Evolutionary conservation across 2,113 vertebrate genomes (phyloP), one percentile per base, ranked within the genome.

Genomic region (Myrmecophaga tridactyla): DNA sequence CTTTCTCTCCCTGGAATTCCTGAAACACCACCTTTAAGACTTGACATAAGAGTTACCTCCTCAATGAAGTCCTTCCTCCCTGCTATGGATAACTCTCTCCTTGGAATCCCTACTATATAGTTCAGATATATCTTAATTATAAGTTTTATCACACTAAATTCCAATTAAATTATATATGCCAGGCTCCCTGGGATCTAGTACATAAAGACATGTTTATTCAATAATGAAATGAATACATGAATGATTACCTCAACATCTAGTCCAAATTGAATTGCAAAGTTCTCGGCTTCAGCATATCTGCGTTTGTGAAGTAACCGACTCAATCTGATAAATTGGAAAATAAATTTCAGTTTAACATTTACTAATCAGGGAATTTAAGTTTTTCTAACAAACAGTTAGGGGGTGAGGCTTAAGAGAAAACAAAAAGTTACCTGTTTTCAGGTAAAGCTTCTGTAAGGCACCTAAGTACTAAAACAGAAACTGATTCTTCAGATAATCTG

Each of bases 381-480:
- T 86, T 27, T 77, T 90, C 18, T 56, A n/a, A n/a, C n/a, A n/a
- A n/a, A n/a, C n/a, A n/a, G n/a, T 43, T 63, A 14, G 18, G 34
- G 56, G 75, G 4, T 15, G 39, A 92, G 48, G 63, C 5, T 75
- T 2, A 10, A 90, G 56, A 85, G 75, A 96, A n/a, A 81, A 56
- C 14, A 15, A 69, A 31, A 43, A 77, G 25, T 91, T 98, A 99
- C 99, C 99, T 99, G 88, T 99, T 99, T 97, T 99, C 99, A 25
- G 99, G 99, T 91, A 99, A 98, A 94, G 99, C 99, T 98, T 99
- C 99, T 56, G 99, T 99, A 97, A 99, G 99, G 97, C 99, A 99
- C 98, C 99, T 98, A 95, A 99, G 97, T 46, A 99, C 99, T 75
- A 99, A 96, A 75, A 98, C 89, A 13, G 99, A 98, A 31, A 99